These are phyloP conservation scores for Drosophila histrio DNA, from an alignment of 2,888 invertebrate genomes.

Conservation along the genomic window DNA sequence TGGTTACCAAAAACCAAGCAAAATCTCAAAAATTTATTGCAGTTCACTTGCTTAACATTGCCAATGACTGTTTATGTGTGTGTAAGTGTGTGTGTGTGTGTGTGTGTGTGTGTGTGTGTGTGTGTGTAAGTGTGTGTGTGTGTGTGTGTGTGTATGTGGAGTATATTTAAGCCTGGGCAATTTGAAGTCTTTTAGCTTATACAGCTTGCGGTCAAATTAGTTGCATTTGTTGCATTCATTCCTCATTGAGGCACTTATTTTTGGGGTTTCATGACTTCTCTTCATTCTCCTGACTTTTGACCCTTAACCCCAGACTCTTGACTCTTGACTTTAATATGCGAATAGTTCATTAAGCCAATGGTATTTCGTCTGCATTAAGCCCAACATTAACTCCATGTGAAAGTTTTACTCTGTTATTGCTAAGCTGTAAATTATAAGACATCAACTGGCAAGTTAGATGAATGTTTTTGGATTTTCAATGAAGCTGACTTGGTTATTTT, in stretches of 20 bases:
- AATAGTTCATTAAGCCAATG: constrained; percentile 14
- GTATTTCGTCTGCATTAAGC: neutral
- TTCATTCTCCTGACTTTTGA: neutral
- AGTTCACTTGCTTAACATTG: constrained; percentile 38
- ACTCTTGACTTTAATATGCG: neutral
- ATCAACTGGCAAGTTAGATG: too few species aligned
- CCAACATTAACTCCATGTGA: neutral
- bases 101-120: neutral
- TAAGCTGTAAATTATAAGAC: too few species aligned
- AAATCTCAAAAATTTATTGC: constrained; percentile 59
- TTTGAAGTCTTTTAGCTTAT: constrained; percentile 12
- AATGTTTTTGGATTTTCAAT: too few species aligned
- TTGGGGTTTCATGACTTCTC: neutral
- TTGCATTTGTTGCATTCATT: constrained; percentile 29
- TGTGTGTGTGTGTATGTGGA: neutral
- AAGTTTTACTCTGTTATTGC: neutral
- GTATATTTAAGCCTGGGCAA: constrained; percentile 15
- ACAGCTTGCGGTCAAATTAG: constrained; percentile 42
- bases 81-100: neutral
- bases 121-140: neutral
- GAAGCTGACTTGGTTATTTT: too few species aligned
- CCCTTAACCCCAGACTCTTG: neutral
- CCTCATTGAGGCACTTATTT: neutral
- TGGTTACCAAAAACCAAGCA: constrained; percentile 7
- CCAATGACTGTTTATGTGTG: neutral